Percentiles rank a stretch among this genome's conserved stretches.
Conservation (phyloP, 1,140 invertebrate genomes). For the Ostrea denselamellosa region DNA sequence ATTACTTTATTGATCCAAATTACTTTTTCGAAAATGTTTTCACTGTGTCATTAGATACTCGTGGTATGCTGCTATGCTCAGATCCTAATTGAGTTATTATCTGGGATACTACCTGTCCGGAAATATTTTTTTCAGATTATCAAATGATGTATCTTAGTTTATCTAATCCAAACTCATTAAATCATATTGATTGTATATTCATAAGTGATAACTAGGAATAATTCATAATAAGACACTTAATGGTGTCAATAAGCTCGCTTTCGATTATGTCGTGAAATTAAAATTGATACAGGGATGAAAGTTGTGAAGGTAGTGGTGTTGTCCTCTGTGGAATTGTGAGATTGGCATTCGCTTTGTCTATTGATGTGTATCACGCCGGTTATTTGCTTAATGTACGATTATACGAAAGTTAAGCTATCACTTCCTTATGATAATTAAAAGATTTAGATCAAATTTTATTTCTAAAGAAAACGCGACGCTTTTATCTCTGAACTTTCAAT, state of each 20-base stretch:
- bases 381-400: not conserved
- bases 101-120: not conserved
- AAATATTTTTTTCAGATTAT: not conserved
- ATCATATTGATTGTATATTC: not conserved
- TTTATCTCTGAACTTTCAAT: not conserved
- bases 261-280: not conserved
- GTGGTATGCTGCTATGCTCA: no score
- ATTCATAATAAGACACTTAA: not conserved
- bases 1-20: no score
- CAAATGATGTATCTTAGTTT: not conserved
- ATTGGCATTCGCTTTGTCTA: not conserved
- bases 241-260: not conserved
- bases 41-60: no score
- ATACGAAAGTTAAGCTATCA: not conserved
- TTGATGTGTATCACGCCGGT: not conserved
- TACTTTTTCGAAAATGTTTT: no score
- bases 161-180: conserved; percentile 5
- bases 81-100: no score
- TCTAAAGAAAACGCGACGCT: not conserved
- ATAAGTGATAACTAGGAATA: not conserved
- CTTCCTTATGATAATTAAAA: not conserved
- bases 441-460: not conserved
- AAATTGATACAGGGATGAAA: not conserved
- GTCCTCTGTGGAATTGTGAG: not conserved
- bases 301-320: not conserved